Evolutionary conservation across 2,888 invertebrate genomes (phyloP).

Genomic region (Chymomyza procnemis): DNA sequence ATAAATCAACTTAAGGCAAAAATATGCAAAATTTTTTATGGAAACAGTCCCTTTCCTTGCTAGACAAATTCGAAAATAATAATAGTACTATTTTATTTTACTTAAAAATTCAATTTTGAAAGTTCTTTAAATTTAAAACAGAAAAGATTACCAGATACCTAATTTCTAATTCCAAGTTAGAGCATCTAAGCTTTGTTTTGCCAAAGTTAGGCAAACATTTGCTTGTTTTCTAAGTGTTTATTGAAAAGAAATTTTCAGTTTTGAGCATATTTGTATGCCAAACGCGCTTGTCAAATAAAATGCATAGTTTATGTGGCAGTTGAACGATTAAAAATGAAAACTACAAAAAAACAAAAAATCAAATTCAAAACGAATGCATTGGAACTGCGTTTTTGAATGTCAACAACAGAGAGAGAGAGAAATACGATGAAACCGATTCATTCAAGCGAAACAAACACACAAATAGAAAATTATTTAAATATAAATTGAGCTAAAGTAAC

Average conservation of each 20-base stretch:
- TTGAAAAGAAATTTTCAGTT: constrained; percentile 58
- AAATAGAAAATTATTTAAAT: constrained; percentile 64
- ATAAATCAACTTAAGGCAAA: no score
- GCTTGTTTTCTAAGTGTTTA: constrained; percentile 8
- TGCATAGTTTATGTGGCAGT: constrained; percentile 70
- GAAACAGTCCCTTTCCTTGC: no score
- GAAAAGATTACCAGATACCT: no score
- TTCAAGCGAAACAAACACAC: constrained; percentile 37
- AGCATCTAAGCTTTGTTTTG: background rate
- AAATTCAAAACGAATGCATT: constrained; percentile 34
- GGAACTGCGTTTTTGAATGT: constrained; percentile 62
- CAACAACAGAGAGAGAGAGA: constrained; percentile 64
- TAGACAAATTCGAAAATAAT: no score
- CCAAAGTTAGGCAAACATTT: background rate
- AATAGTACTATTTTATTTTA: no score
- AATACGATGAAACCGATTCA: no score
- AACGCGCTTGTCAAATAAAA: constrained; percentile 71
- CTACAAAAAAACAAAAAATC: constrained; percentile 6
- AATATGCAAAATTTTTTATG: no score
- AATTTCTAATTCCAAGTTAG: background rate
- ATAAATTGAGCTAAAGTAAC: constrained; percentile 64
- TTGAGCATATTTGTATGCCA: constrained; percentile 52
- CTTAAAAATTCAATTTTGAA: no score
- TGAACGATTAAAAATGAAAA: constrained; percentile 59
- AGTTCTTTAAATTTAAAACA: no score